Conservation (phyloP, 2,113 vertebrate genomes). For the Catagonus wagneri region DNA sequence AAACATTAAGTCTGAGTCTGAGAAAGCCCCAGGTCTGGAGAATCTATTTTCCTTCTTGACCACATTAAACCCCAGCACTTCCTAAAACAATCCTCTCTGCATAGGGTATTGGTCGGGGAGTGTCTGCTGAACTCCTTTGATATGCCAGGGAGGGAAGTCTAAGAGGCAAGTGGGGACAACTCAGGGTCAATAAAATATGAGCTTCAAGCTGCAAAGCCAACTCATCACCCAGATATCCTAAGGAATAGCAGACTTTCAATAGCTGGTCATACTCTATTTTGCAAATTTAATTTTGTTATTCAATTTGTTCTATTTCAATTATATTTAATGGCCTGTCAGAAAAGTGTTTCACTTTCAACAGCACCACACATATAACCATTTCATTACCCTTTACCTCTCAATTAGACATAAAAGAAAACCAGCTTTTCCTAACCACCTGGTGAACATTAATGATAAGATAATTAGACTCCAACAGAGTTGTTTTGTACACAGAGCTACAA, state of each 20-base stretch:
- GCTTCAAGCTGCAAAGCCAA: not conserved
- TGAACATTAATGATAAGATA: slow-evolving; percentile 71
- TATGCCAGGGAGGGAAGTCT: not conserved
- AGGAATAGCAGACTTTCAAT: not conserved
- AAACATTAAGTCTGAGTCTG: not conserved
- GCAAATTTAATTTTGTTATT: slow-evolving; percentile 63
- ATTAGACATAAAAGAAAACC: slow-evolving; percentile 72
- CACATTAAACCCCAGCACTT: not conserved
- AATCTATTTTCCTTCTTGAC: not conserved
- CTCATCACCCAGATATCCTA: not conserved
- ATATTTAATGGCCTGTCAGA: slow-evolving; percentile 75
- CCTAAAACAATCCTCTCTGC: not conserved
- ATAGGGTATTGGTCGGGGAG: not conserved
- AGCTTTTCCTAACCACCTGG: slow-evolving; percentile 71
- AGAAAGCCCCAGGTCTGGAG: not conserved
- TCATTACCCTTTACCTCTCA: slow-evolving; percentile 50
- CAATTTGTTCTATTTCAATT: slow-evolving; percentile 76
- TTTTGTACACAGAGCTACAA: slow-evolving; percentile 78
- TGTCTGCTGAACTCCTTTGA: not conserved
- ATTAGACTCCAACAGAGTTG: slow-evolving; percentile 63
- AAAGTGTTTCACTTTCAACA: slow-evolving; percentile 66
- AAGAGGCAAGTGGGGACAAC: not conserved
- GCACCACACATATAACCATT: slow-evolving; percentile 55
- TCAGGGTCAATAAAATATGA: not conserved
- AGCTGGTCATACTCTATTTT: not conserved